phyloP scores from a whole-genome alignment of 2,888 invertebrate genomes.

The Aspidiotus rigidus region DNA sequence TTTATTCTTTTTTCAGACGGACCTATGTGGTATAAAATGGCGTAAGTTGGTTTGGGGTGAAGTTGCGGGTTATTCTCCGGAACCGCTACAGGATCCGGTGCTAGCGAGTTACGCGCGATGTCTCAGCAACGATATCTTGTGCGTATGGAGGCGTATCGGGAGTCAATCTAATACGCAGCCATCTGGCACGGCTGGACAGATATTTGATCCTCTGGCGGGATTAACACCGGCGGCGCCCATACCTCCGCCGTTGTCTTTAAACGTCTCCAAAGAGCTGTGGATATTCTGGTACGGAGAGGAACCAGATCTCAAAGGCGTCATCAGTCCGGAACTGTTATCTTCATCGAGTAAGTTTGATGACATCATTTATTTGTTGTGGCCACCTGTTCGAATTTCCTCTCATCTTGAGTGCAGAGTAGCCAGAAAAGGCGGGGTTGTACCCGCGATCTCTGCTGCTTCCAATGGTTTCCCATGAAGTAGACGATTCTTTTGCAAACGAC shows the following conservation, averaged over 20 bases:
- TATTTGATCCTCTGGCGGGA: conserved; percentile 42
- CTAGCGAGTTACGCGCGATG: conserved; percentile 83
- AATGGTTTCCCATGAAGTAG: no score
- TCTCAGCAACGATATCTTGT: conserved; percentile 87
- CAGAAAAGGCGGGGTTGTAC: neutral
- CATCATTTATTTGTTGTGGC: neutral
- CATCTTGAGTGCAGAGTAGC: neutral
- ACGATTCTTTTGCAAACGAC: neutral
- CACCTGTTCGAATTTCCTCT: neutral
- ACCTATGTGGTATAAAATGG: conserved; percentile 99
- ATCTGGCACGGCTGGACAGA: conserved; percentile 37
- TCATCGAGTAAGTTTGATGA: conserved; percentile 22
- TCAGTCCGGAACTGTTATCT: conserved; percentile 72
- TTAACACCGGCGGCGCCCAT: conserved; percentile 48
- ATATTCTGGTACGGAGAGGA: conserved; percentile 99
- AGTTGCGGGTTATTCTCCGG: conserved; percentile 44
- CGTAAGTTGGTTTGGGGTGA: conserved; percentile 85
- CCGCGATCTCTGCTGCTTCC: neutral
- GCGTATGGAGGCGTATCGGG: conserved; percentile 92
- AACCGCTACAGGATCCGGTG: conserved; percentile 58
- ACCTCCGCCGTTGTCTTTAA: conserved; percentile 64
- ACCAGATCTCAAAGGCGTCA: conserved; percentile 75
- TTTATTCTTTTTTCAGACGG: conserved; percentile 66
- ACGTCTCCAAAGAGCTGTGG: conserved; percentile 94
- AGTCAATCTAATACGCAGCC: conserved; percentile 46